phyloP scores from a whole-genome alignment of 2,113 vertebrate genomes.

The Microtus pennsylvanicus region DNA sequence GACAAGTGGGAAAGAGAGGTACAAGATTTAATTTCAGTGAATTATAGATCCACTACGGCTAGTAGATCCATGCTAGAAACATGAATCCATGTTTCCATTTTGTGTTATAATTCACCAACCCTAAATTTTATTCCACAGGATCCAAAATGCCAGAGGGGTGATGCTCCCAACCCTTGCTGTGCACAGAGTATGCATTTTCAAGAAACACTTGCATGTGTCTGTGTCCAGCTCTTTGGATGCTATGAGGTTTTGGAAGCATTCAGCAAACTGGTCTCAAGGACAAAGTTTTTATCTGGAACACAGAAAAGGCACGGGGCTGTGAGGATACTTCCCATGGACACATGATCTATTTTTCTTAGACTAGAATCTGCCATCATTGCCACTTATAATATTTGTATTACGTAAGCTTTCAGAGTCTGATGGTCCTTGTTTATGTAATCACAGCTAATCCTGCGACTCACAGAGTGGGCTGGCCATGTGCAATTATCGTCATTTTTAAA shows the following conservation, averaged over 20 bases:
- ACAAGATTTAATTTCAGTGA: neutral
- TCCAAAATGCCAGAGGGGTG: neutral
- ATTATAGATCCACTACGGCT: fast-evolving
- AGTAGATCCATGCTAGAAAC: neutral
- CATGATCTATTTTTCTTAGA: slow-evolving; percentile 2
- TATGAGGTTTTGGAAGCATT: neutral
- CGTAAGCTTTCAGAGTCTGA: neutral
- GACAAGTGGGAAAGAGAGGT: neutral
- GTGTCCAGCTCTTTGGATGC: neutral
- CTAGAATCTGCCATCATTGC: neutral
- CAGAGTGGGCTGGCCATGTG: neutral
- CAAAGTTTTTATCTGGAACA: neutral
- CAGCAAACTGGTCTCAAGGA: neutral
- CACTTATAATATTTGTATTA: neutral
- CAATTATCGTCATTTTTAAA: slow-evolving; percentile 28
- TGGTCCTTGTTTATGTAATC: slow-evolving; percentile 41
- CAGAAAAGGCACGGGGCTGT: neutral
- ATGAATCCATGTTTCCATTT: neutral
- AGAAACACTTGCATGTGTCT: neutral
- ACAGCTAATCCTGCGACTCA: neutral
- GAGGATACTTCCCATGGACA: neutral
- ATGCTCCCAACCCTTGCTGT: neutral
- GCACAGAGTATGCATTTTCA: neutral
- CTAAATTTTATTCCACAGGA: neutral
- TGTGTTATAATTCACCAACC: neutral